Base-by-base conservation (phyloP, 2,888 invertebrate genomes). In the Muschampia plurimacula region DNA sequence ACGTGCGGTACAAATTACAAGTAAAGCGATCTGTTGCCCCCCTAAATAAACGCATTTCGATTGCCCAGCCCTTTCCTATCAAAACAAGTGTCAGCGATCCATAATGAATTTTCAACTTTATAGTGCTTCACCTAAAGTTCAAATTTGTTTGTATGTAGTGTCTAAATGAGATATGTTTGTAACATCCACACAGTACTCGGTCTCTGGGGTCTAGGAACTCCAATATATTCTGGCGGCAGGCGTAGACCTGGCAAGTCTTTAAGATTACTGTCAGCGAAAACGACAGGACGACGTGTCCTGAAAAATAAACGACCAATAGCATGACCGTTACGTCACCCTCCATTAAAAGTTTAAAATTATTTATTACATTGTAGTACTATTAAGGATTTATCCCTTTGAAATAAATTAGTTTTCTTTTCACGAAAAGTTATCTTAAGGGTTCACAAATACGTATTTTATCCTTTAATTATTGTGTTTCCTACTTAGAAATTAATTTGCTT, bases 181-280 rank as follows among this genome's bases (percentile, higher is more conserved):
- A 77, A 78, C 76, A 79, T 76, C 75, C 78, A 79, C 75, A 78
- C 84, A 82, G 77, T 81, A 77, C 80, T 79, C 81, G 84, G 88
- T 89, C 90, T 89, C 91, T 82, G 79, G 92, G 90, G 92, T 81
- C 83, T 82, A 76, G 79, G 82, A 84, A 83, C 86, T 85, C 85
- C 90, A 86, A 91, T 91, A 90, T 89, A 90, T 92, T 89, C 84
- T 82, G 82, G 83, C 80, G 82, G 81, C 82, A 79, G 80, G 78
- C 75, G 76, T 74, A 72, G 75, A 75, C 81, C 85, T 85, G 86
- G 84, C 86, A 82, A 89, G 84, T 86, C 87, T 86, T 89, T 85
- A 87, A 88, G 89, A 90, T 90, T 89, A 89, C 87, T 87, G 88
- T 90, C 90, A 89, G 89, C 89, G 86, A 90, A 90, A 88, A 88